A percentile compares a stretch with the other conserved stretches of the same genome.
Evolutionary conservation across 2,888 invertebrate genomes (phyloP).

Genomic region (Rhopalosiphum nymphaeae): DNA sequence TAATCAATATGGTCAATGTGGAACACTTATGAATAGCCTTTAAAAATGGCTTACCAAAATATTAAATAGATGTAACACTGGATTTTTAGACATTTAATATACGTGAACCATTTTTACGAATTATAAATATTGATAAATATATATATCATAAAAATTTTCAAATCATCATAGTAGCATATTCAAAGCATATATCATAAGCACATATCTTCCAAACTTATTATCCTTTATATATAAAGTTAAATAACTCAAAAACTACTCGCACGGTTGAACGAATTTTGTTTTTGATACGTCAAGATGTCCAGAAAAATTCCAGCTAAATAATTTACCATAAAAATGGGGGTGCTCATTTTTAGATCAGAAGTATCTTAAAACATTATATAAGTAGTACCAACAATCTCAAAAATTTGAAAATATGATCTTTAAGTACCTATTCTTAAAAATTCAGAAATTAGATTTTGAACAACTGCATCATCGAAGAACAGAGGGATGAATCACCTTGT

Average conservation of each 20-base stretch:
- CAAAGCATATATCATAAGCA: too few relatives aligned
- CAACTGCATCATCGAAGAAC: neutral
- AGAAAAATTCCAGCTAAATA: neutral
- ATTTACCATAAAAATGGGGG: neutral
- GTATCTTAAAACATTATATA: neutral
- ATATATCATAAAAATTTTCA: too few relatives aligned
- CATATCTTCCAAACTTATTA: neutral
- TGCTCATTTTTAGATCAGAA: neutral
- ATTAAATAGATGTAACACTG: neutral
- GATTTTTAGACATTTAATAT: too few relatives aligned
- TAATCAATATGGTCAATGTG: neutral
- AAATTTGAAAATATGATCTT: neutral
- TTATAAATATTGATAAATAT: too few relatives aligned
- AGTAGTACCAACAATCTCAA: neutral
- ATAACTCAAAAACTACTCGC: neutral
- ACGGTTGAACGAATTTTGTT: neutral
- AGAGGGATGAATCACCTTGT: neutral
- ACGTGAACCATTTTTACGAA: too few relatives aligned
- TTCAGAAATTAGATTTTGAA: neutral
- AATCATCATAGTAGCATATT: too few relatives aligned
- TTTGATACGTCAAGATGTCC: neutral
- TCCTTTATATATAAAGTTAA: neutral
- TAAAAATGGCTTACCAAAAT: neutral
- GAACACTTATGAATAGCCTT: neutral
- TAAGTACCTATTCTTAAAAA: neutral